phyloP scores from a whole-genome alignment of 2,888 invertebrate species.

The Scaptomyza parva region DNA sequence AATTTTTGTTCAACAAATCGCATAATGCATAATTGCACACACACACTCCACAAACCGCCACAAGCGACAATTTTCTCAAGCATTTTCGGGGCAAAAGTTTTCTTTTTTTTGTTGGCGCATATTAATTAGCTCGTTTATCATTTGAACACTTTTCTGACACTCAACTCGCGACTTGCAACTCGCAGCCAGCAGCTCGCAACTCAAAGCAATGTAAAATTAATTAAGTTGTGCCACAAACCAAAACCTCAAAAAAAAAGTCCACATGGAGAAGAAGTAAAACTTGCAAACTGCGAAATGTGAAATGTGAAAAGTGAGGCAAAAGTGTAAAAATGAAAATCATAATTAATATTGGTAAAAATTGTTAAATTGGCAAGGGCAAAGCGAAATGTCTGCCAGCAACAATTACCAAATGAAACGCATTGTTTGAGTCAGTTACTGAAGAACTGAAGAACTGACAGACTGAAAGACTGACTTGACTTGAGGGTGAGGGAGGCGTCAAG shows the following conservation, averaged over 20 bases:
- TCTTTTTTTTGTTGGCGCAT: constrained; percentile 70
- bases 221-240: constrained; percentile 71
- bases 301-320: constrained; percentile 13
- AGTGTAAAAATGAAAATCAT: constrained; percentile 62
- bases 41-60: too few species aligned
- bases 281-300: constrained; percentile 24
- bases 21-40: constrained; percentile 68
- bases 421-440: constrained; percentile 38
- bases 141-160: constrained; percentile 72
- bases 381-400: constrained; percentile 44
- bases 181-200: constrained; percentile 35
- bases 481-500: constrained; percentile 51
- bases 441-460: constrained; percentile 39
- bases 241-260: background rate
- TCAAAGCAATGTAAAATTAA: constrained; percentile 74
- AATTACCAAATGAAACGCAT: constrained; percentile 54
- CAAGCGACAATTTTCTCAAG: constrained; percentile 28
- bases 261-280: constrained; percentile 30
- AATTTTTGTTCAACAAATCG: constrained; percentile 26
- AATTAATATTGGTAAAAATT: constrained; percentile 75
- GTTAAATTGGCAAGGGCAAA: constrained; percentile 61
- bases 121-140: constrained; percentile 80
- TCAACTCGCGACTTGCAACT: constrained; percentile 5
- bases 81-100: constrained; percentile 41
- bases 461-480: constrained; percentile 31